Base-by-base conservation (phyloP, 1,140 invertebrate species). In the Olivierus martensii region DNA sequence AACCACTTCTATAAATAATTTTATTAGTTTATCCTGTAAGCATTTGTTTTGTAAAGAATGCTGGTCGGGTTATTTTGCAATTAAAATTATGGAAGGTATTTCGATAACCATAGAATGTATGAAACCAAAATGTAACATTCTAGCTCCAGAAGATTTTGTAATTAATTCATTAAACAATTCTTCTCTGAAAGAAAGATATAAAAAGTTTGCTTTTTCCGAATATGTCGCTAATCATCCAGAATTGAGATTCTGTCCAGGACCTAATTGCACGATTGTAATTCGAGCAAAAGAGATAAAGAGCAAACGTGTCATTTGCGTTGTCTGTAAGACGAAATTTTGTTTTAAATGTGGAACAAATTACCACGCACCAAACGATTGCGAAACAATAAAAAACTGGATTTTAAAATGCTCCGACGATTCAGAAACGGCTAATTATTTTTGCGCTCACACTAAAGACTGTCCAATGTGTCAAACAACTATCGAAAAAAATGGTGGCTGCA, bases 391-490 rank as follows among this genome's bases (percentile, higher is more conserved):
- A 68, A 87, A 87, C 61, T 99, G 95, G 95, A 73, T 97, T 19
- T 94, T 89, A 9, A 99, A 99, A 73, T 98, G 93, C 76, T 92
- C 89, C 38, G 94, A 99, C 73, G 95, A 99, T 73, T 95, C 90
- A 55, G 94, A 99, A 75, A 99, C 95, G 46, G 92, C 93, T 34
- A 97, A 98, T 72, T 99, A 98, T 66, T 97, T 97, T 61, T 89
- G 86, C 74, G 37, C 50, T 17, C 34, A 52, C 14, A 52, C 50
- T 17, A 52, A 52, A 34, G 50, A 52, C 22, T 52, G 50, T 21
- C 50, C 50, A 15, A 52, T 42, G 21, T 52, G 50, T 51, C 39
- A 49, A 14, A 18, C 21, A 1, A 28, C 15, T 18, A 52, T 52
- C 11, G 50, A 52, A 19, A 52, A 52, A 34, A 52, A 52, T 38